Evolutionary conservation across 2,888 invertebrate species (phyloP), one percentile per base, ranked within the genome.

Genomic region (Coecobrya sp.): DNA sequence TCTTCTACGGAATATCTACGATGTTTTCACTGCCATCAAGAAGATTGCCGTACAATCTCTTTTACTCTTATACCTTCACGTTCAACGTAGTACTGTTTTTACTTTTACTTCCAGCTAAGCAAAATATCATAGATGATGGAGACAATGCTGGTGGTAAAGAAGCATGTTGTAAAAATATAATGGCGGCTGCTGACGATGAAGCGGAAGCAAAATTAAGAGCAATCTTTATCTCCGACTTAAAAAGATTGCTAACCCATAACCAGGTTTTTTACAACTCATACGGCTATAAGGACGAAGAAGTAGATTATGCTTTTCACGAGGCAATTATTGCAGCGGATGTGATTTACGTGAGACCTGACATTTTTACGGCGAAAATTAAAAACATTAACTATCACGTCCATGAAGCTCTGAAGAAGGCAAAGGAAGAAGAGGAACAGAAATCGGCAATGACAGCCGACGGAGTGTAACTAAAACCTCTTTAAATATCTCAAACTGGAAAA

Each of bases 261-360:
- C 91, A 91, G 55, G 22, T 16, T 1, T 91, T 91, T 62, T 91
- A 87, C 82, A 86, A 70, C 27, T 82, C 62, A n/a, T 91, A 91
- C 42, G 82, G 86, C 0, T 19, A 16, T 27, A 68, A 81, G 19
- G 91, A 91, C 25, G 27, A 27, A 4, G 49, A 36, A 8, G 86
- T 91, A 8, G 79, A 91, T 30, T 42, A 49, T 19, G 86, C 85
- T 0, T 91, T 91, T 79, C 65, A 81, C 3, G 87, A 87, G 79
- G 91, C 82, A 0, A 87, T 45, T 22, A 22, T 87, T 16, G 87
- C 91, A 16, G 86, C 87, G 3, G 79, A 86, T 30, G 22, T 52
- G 19, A 91, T 91, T 27, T 42, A 19, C 22, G 0, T 76, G 13
- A 25, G 62, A n/a, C 76, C 86, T n/a, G 79, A 91, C 19, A 45